A percentile compares a stretch with the other conserved stretches of the same genome.
Conservation (phyloP, 2,888 invertebrate species). For the Luffia ferchaultella region DNA sequence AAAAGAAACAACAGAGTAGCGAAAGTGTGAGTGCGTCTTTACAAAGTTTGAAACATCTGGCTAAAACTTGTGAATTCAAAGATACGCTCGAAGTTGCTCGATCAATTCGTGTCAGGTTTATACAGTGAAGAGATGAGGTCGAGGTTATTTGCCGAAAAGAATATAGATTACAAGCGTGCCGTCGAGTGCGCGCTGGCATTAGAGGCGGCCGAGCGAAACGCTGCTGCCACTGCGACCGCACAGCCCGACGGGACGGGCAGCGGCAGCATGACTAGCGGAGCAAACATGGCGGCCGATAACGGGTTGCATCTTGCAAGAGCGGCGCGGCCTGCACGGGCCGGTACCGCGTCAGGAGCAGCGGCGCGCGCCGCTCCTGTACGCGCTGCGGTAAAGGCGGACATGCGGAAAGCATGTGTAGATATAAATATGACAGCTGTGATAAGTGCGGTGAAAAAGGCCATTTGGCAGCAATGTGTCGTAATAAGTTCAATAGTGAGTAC, state of each 20-base stretch:
- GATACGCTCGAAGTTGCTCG: background rate
- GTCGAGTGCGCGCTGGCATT: constrained; percentile 8
- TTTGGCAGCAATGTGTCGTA: too few relatives aligned
- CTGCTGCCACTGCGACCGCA: constrained; percentile 5
- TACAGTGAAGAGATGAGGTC: constrained; percentile 5
- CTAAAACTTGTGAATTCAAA: background rate
- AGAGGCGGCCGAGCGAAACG: constrained; percentile 11
- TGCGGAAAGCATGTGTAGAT: constrained; percentile 2
- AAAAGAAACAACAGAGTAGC: background rate
- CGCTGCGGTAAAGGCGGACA: constrained; percentile 6
- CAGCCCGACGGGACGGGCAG: background rate
- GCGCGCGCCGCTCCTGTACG: too few relatives aligned
- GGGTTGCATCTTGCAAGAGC: too few relatives aligned
- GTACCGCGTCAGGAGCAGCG: background rate
- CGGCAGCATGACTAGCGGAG: too few relatives aligned
- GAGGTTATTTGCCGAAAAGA: constrained; percentile 7
- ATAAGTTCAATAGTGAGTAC: too few relatives aligned
- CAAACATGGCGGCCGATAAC: too few relatives aligned
- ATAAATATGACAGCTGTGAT: constrained; percentile 1
- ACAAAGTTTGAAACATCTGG: background rate
- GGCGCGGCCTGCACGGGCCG: background rate
- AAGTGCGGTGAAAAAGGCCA: constrained; percentile 3
- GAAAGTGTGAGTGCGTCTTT: background rate
- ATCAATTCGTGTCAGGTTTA: background rate
- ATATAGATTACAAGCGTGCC: constrained; percentile 8